Percentiles rank a stretch among this genome's conserved stretches.
These are phyloP conservation scores for Onchidella celtica DNA, from an alignment of 2,888 invertebrate genomes.

Conservation along the genomic window DNA sequence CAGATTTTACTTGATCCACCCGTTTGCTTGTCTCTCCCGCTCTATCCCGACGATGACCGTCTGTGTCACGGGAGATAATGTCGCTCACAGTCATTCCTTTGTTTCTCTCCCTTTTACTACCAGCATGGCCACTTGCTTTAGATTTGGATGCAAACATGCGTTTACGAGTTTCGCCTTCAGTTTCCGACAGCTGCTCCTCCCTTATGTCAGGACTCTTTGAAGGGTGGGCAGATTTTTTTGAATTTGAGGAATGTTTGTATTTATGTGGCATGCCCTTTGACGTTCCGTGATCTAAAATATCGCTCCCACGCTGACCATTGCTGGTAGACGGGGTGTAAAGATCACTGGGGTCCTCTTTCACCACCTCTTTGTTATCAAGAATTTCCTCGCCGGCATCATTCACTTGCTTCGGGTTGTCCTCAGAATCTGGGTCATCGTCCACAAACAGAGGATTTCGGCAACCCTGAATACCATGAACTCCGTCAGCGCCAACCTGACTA, in stretches of 20 bases:
- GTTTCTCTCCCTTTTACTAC: conserved; percentile 1
- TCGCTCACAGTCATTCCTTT: background rate
- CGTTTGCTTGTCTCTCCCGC: background rate
- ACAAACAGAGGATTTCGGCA: conserved; percentile 56
- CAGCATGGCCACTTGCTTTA: background rate
- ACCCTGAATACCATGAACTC: conserved; percentile 41
- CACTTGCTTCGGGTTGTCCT: conserved; percentile 1
- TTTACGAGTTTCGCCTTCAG: background rate
- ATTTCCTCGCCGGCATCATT: background rate
- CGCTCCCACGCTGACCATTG: background rate
- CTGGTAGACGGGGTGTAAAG: conserved; percentile 16
- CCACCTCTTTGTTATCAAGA: conserved; percentile 1
- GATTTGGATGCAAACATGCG: background rate
- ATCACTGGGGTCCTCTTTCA: background rate
- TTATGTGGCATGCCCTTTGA: background rate
- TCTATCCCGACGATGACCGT: background rate
- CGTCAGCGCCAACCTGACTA: background rate
- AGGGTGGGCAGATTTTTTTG: background rate
- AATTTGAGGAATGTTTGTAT: background rate
- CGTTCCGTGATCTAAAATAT: background rate
- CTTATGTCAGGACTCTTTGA: background rate
- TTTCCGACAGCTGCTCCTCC: background rate
- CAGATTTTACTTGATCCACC: background rate
- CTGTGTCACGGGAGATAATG: background rate
- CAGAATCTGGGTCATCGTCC: conserved; percentile 52